phyloP scores from a whole-genome alignment of 2,888 invertebrate genomes.

The Cheilosia soror region DNA sequence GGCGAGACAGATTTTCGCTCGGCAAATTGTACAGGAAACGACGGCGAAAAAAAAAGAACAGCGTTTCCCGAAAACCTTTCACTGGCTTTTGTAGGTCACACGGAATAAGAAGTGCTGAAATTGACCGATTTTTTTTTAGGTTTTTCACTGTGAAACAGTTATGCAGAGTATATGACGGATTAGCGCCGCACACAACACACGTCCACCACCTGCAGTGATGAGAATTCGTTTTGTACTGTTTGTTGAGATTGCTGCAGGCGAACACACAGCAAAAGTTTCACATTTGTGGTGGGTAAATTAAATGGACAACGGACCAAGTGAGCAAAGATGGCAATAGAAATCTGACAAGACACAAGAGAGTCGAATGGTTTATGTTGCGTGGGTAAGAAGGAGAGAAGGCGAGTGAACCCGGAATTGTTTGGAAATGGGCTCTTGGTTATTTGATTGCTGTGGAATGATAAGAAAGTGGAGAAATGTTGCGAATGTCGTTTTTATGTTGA shows the following conservation, averaged over 20 bases:
- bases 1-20: background rate
- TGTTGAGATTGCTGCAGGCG: background rate
- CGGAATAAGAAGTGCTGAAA: background rate
- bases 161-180: constrained; percentile 51
- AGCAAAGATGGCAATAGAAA: constrained; percentile 2
- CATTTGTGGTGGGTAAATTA: background rate
- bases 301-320: constrained; percentile 33
- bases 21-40: constrained; percentile 7
- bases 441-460: constrained; percentile 32
- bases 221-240: constrained; percentile 69
- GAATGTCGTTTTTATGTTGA: constrained; percentile 13
- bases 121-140: background rate
- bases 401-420: background rate
- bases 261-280: background rate
- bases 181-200: constrained; percentile 38
- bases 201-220: constrained; percentile 57
- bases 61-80: background rate
- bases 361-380: background rate
- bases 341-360: background rate
- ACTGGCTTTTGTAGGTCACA: constrained; percentile 24
- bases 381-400: constrained; percentile 34
- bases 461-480: constrained; percentile 35
- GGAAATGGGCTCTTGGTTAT: background rate
- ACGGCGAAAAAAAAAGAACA: background rate
- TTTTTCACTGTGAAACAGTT: constrained; percentile 30